Evolutionary conservation across 2,797 vertebrate genomes (phyloP).

Genomic region (Acrocephalus scirpaceus): DNA sequence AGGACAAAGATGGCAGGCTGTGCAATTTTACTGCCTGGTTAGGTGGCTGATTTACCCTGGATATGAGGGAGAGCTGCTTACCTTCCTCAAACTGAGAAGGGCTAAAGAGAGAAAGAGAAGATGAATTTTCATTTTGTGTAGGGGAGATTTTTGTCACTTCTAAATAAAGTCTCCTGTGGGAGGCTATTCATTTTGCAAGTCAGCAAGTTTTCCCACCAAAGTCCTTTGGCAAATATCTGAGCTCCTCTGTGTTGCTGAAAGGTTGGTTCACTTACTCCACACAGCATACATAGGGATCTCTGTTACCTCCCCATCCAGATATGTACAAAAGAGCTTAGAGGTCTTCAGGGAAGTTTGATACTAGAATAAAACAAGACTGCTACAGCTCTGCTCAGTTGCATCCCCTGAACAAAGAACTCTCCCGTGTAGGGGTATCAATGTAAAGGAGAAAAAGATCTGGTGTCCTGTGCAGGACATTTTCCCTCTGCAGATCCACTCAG

Average conservation of each 20-base stretch:
- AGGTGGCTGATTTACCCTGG: neutral
- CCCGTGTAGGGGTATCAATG: neutral
- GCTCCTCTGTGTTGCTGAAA: neutral
- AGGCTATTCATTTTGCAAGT: neutral
- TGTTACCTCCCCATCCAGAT: neutral
- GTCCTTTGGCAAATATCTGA: neutral
- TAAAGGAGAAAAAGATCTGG: neutral
- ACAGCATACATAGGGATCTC: neutral
- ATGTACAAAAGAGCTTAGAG: neutral
- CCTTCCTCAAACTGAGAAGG: neutral
- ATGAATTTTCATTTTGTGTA: neutral
- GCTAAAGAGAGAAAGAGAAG: neutral
- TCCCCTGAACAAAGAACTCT: neutral
- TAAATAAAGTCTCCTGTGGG: neutral
- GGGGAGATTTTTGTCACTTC: neutral
- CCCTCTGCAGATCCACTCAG: neutral
- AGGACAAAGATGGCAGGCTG: neutral
- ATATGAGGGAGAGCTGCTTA: neutral
- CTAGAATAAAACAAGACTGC: neutral
- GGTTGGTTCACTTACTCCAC: neutral
- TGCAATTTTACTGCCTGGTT: neutral
- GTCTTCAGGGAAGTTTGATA: neutral
- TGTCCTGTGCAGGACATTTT: neutral
- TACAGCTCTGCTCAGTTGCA: neutral
- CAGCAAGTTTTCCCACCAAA: neutral